Percentiles rank a stretch among this genome's conserved stretches.
Evolutionary conservation across 2,113 vertebrate genomes (phyloP).

Genomic region (Tachuris rubrigastra): DNA sequence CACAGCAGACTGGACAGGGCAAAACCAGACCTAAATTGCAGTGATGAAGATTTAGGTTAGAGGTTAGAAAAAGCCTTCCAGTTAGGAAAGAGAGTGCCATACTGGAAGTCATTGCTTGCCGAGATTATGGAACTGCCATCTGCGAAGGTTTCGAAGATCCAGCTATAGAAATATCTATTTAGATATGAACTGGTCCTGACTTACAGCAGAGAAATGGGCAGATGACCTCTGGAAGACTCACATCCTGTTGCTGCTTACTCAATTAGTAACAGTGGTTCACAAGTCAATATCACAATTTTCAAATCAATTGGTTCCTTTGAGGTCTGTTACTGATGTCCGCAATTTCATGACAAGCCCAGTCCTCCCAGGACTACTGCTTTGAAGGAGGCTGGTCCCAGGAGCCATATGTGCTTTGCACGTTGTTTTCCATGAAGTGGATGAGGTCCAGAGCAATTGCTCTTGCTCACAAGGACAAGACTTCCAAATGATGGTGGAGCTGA

Average conservation of each 20-base stretch:
- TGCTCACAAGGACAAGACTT: not conserved
- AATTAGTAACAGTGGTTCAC: not conserved
- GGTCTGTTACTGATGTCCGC: fast-evolving
- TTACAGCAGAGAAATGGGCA: not conserved
- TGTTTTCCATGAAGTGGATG: not conserved
- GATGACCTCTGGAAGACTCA: not conserved
- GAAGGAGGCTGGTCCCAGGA: not conserved
- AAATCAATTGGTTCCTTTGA: not conserved
- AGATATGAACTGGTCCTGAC: not conserved
- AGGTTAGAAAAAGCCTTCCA: not conserved
- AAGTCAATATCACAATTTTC: not conserved
- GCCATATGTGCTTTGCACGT: not conserved
- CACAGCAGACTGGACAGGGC: not conserved
- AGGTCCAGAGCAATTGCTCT: not conserved
- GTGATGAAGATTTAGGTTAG: not conserved
- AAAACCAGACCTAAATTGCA: not conserved
- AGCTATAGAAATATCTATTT: not conserved
- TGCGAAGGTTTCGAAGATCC: not conserved
- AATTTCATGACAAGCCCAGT: not conserved
- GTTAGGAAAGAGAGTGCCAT: not conserved
- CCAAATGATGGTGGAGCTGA: not conserved
- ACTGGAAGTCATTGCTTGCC: not conserved
- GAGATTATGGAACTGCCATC: not conserved
- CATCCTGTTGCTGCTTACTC: not conserved
- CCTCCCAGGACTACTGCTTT: not conserved